Base-by-base conservation (phyloP, 2,888 invertebrate species). In the Chelonus formosanus region DNA sequence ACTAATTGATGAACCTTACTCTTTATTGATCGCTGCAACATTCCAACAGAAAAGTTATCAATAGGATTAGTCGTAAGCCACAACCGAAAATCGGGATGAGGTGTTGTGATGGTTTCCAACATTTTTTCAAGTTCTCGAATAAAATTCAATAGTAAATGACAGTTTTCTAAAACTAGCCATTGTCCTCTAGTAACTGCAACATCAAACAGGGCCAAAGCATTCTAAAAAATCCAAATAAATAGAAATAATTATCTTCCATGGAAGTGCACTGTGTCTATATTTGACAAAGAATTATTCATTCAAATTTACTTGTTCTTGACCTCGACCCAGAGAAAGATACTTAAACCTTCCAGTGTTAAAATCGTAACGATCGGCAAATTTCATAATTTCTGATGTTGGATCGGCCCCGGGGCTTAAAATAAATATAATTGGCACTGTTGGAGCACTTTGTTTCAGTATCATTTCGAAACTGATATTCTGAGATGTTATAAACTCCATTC, bases 61-160 rank as follows among this genome's bases (percentile, higher is more conserved):
- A 92, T 92, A 0, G 96, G 93, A 81, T 96, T 96, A 0, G 96
- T 96, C 8, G 96, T 97, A 57, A 97, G 86, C 97, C 97, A 97
- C 2, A 97, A 86, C 5, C 97, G 87, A 85, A 97, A 97, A 84
- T 96, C 94, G 0, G 94, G 93, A 86, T 97, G 95, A 0, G 95
- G 94, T 75, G 91, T 91, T 64, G 86, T 88, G 77, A 93, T 88
- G 81, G 90, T 87, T 78, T 96, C 96, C 59, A 97, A 84, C 72
- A 90, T 89, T 79, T 96, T 96, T 84, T 96, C 96, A 71, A 97
- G 84, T 70, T 90, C 90, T 31, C 90, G 88, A 4, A 96, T 88
- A 86, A 96, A 96, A 3, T 88, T 86, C 6, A 95, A 87, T 34
- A 96, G 85, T 57, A 97, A 85, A 81, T 97, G 97, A 70, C 96